phyloP scores from a whole-genome alignment of 2,888 invertebrate species.

The Patella pellucida region DNA sequence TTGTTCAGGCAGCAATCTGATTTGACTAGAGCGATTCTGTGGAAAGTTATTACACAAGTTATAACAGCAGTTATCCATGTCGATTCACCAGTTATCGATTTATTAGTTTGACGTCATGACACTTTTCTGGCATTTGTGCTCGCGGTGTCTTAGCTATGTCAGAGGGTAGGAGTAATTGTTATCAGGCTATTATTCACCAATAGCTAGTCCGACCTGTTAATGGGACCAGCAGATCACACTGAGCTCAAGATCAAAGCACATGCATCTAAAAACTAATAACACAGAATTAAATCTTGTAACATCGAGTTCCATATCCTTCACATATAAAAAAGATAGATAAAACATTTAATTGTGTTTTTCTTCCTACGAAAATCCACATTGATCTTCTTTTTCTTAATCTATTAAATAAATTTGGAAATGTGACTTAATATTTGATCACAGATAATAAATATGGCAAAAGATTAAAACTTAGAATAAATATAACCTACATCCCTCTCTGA shows the following conservation, averaged over 20 bases:
- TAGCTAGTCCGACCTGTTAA: constrained; percentile 11
- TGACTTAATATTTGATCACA: too few relatives aligned
- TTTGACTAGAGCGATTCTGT: constrained; percentile 3
- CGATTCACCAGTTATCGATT: constrained; percentile 24
- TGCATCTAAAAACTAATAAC: too few relatives aligned
- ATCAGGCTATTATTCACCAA: constrained; percentile 9
- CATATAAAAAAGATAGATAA: too few relatives aligned
- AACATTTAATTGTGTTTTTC: too few relatives aligned
- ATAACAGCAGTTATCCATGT: constrained; percentile 12
- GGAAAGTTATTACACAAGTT: constrained; percentile 12
- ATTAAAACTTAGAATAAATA: too few relatives aligned
- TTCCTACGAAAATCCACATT: too few relatives aligned
- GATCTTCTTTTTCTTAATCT: too few relatives aligned
- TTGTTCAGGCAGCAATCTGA: constrained; percentile 1
- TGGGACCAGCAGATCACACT: constrained; percentile 8
- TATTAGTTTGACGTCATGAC: constrained; percentile 33
- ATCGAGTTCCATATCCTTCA: too few relatives aligned
- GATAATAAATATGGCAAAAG: too few relatives aligned
- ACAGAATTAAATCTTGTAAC: too few relatives aligned
- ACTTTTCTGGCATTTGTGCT: constrained; percentile 12
- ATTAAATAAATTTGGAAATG: too few relatives aligned
- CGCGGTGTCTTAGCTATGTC: constrained; percentile 12
- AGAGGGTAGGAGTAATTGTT: constrained; percentile 11
- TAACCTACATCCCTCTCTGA: too few relatives aligned
- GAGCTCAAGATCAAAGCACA: neutral